phyloP scores from a whole-genome alignment of 2,113 vertebrate species.

The Xenus cinereus region DNA sequence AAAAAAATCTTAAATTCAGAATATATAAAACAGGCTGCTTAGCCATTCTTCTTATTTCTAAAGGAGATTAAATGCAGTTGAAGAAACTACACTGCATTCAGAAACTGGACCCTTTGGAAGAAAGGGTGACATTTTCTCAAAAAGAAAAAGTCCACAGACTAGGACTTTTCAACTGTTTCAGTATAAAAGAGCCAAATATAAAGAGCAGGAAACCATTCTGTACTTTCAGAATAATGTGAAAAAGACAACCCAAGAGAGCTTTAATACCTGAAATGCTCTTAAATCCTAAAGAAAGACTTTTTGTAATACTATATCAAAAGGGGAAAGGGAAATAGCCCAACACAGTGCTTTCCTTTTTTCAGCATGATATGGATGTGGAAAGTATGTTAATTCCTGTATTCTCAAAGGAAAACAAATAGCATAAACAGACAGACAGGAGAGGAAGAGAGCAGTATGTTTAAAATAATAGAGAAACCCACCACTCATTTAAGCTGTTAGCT shows the following conservation, averaged over 20 bases:
- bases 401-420: slow-evolving; percentile 52
- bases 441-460: slow-evolving; percentile 39
- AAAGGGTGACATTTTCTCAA: slow-evolving; percentile 65
- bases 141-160: slow-evolving; percentile 61
- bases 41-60: slow-evolving; percentile 61
- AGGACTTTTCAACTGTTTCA: slow-evolving; percentile 70
- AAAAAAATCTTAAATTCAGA: slow-evolving; percentile 47
- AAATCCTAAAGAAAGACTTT: slow-evolving; percentile 67
- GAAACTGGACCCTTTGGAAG: slow-evolving; percentile 56
- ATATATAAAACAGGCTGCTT: slow-evolving; percentile 50
- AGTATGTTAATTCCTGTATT: slow-evolving; percentile 59
- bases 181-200: slow-evolving; percentile 68
- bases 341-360: slow-evolving; percentile 51
- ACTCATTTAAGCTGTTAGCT: slow-evolving; percentile 56
- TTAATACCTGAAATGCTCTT: slow-evolving; percentile 62
- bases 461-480: slow-evolving; percentile 54
- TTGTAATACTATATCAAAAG: slow-evolving; percentile 64
- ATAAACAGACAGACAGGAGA: slow-evolving; percentile 41
- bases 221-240: slow-evolving; percentile 65
- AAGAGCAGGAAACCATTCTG: slow-evolving; percentile 66
- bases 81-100: slow-evolving; percentile 44
- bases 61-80: slow-evolving; percentile 62
- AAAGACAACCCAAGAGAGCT: slow-evolving; percentile 67
- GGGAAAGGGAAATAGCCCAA: slow-evolving; percentile 54
- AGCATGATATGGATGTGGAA: slow-evolving; percentile 49